Evolutionary conservation across 2,797 vertebrate species (phyloP).

Genomic region (Pseudochirops corinnae): DNA sequence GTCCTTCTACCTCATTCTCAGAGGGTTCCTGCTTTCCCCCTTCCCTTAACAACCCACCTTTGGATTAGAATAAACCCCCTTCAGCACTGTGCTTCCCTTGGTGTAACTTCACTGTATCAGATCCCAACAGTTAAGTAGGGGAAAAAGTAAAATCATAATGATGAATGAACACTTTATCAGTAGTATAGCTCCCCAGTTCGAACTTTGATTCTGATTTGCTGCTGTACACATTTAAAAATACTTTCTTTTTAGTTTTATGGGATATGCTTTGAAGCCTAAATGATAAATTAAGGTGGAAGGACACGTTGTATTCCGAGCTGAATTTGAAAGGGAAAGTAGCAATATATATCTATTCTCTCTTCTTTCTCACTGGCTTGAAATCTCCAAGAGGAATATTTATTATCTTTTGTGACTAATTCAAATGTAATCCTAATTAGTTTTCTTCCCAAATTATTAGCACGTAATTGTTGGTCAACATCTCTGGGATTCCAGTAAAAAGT

Average conservation of each 20-base stretch:
- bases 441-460: background rate
- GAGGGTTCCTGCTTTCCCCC: background rate
- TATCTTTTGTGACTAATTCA: background rate
- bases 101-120: background rate
- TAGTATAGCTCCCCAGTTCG: background rate
- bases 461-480: background rate
- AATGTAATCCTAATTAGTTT: background rate
- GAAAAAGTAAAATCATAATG: background rate
- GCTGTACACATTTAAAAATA: background rate
- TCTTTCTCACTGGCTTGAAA: background rate
- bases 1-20: background rate
- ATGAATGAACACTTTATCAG: background rate
- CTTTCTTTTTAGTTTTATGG: background rate
- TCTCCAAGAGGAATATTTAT: background rate
- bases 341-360: background rate
- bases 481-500: background rate
- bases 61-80: background rate
- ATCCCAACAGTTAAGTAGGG: background rate
- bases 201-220: conserved; percentile 21
- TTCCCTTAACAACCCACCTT: background rate
- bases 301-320: fast-evolving
- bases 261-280: background rate
- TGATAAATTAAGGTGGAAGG: conserved; percentile 2
- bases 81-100: background rate
- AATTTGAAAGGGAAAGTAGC: background rate